phyloP scores from a whole-genome alignment of 2,797 vertebrate genomes.

The Corythornis leucogaster region DNA sequence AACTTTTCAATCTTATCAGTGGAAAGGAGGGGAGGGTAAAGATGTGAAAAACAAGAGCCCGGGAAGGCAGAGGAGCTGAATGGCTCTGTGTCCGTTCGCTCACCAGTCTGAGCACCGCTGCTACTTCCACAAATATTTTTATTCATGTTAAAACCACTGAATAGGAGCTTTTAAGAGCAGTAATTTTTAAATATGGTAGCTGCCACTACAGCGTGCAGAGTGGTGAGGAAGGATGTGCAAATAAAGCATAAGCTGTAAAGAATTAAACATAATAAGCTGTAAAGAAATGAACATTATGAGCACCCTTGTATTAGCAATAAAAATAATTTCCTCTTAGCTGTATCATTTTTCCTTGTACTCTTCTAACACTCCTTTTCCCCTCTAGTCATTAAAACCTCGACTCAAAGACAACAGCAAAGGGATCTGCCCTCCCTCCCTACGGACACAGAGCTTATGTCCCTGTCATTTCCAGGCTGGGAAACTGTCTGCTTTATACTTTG shows the following conservation, averaged over 20 bases:
- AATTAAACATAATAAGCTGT: conserved; percentile 7
- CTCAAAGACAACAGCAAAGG: conserved; percentile 26
- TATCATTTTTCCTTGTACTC: not conserved
- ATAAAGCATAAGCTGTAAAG: conserved; percentile 51
- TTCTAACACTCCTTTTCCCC: not conserved
- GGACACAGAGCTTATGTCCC: conserved; percentile 19
- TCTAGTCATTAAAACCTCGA: not conserved
- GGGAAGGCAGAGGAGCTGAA: not conserved
- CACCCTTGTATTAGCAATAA: conserved; percentile 55
- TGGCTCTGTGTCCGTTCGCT: rapidly evolving
- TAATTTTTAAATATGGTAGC: conserved; percentile 17
- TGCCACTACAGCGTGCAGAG: not conserved
- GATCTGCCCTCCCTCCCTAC: conserved; percentile 35
- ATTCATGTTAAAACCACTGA: not conserved
- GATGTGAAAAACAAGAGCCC: not conserved
- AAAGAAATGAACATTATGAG: conserved; percentile 54
- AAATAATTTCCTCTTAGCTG: conserved; percentile 61
- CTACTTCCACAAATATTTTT: not conserved
- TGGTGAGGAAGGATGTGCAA: conserved; percentile 26
- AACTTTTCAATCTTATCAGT: not conserved
- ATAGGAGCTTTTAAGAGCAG: conserved; percentile 14
- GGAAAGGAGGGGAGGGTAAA: not conserved
- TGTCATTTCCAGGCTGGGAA: conserved; percentile 45
- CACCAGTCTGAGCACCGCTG: not conserved
- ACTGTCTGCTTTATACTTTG: not conserved